phyloP scores from a whole-genome alignment of 2,888 invertebrate genomes.

The Gymnoscelis rufifasciata region DNA sequence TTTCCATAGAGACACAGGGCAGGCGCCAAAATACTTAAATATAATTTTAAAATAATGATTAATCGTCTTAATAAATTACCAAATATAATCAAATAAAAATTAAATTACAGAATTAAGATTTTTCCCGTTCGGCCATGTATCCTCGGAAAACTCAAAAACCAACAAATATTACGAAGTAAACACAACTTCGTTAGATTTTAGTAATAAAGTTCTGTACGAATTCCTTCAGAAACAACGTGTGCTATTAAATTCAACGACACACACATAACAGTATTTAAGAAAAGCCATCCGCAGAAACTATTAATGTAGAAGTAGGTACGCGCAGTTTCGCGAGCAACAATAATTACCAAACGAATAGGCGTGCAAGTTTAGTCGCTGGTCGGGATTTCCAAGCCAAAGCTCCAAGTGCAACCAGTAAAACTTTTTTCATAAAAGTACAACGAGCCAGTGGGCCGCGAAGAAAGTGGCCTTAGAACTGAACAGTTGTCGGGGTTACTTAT shows the following conservation, averaged over 20 bases:
- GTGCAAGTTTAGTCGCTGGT: constrained; percentile 38
- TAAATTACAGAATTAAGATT: too few species aligned
- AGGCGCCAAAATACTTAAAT: too few species aligned
- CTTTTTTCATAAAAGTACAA: constrained; percentile 75
- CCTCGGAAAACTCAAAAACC: too few species aligned
- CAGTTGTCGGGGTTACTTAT: constrained; percentile 67
- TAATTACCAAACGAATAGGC: constrained; percentile 25
- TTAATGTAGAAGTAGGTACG: constrained; percentile 19
- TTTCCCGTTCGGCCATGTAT: too few species aligned
- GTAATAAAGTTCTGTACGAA: too few species aligned
- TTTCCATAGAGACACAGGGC: too few species aligned
- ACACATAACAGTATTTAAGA: constrained; percentile 9
- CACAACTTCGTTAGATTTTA: too few species aligned
- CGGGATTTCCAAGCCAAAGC: constrained; percentile 48
- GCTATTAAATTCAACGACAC: not conserved
- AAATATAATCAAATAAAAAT: too few species aligned
- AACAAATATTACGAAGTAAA: too few species aligned
- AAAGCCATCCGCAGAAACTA: constrained; percentile 12
- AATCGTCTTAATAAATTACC: too few species aligned
- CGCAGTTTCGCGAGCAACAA: constrained; percentile 19
- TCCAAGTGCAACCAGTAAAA: constrained; percentile 61
- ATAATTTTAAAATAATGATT: too few species aligned
- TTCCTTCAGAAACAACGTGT: not conserved
- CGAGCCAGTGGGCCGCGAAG: constrained; percentile 59
- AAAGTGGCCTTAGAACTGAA: constrained; percentile 59